Percentiles rank a stretch among this genome's conserved stretches.
Conservation (phyloP, 2,888 invertebrate species). For the Anticlea derivata region DNA sequence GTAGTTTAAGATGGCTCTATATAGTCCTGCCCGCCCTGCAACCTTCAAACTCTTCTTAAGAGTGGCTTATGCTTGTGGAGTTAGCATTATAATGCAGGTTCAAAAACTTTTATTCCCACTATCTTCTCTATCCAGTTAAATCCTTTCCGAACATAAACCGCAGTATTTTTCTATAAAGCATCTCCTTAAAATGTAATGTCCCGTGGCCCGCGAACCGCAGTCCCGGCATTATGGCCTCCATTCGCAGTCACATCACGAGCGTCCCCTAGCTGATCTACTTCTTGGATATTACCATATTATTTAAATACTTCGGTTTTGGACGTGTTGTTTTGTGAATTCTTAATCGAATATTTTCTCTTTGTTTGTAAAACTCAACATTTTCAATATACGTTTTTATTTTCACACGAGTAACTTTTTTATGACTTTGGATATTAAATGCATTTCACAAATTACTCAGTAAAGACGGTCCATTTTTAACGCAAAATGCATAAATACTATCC, state of each 20-base stretch:
- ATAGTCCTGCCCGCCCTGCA: no score
- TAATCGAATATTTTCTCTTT: conserved; percentile 1
- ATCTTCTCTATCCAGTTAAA: conserved; percentile 13
- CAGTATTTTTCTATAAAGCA: conserved; percentile 27
- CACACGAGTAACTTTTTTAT: neutral
- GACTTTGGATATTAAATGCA: no score
- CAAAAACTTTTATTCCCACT: conserved; percentile 1
- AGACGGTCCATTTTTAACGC: no score
- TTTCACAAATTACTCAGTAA: no score
- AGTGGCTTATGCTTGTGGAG: no score
- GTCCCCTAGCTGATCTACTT: conserved; percentile 27
- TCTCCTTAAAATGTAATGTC: conserved; percentile 9
- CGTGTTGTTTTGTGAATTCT: conserved; percentile 19
- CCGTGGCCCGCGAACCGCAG: neutral
- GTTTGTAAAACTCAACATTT: neutral
- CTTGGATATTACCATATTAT: conserved; percentile 28
- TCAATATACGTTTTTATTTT: neutral
- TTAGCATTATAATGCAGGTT: no score
- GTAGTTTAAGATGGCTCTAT: no score
- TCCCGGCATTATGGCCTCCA: conserved; percentile 13
- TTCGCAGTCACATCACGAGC: conserved; percentile 15
- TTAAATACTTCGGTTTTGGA: conserved; percentile 20
- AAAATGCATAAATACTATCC: no score
- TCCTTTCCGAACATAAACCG: conserved; percentile 18
- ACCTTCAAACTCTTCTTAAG: no score